Percentiles rank a stretch among this genome's conserved stretches.
Conservation (phyloP, 2,888 invertebrate species). For the Ariolimax columbianus region DNA sequence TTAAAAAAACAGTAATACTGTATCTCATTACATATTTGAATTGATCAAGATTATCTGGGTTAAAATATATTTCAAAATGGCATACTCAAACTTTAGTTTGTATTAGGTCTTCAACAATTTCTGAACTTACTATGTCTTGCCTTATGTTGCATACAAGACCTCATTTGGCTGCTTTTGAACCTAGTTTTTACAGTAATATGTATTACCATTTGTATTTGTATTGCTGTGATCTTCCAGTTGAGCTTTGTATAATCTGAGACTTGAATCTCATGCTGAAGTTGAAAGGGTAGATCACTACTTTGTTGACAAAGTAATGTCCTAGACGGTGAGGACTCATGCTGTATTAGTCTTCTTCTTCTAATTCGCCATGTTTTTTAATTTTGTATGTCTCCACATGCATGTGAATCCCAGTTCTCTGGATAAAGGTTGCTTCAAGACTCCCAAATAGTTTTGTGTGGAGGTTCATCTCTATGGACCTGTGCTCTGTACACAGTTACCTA, state of each 20-base stretch:
- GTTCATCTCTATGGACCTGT: no score
- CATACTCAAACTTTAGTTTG: not conserved
- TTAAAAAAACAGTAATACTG: not conserved
- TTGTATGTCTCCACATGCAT: no score
- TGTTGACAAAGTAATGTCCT: not conserved
- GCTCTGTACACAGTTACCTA: no score
- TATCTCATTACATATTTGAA: not conserved
- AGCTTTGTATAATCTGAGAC: not conserved
- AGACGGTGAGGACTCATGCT: not conserved
- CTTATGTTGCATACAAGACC: not conserved
- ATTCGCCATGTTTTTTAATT: no score
- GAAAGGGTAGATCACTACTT: not conserved
- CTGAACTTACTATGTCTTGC: not conserved
- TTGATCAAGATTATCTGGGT: not conserved
- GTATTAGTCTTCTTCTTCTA: no score
- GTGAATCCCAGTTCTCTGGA: no score
- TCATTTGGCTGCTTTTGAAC: not conserved
- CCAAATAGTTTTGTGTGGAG: no score
- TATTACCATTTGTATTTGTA: not conserved
- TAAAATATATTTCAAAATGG: not conserved
- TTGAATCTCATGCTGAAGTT: not conserved
- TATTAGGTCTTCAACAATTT: not conserved
- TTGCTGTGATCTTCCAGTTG: not conserved
- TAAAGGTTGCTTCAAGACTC: no score
- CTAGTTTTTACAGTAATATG: not conserved